Base-by-base conservation (phyloP, 2,888 invertebrate species). In the Hymenopus coronatus region DNA sequence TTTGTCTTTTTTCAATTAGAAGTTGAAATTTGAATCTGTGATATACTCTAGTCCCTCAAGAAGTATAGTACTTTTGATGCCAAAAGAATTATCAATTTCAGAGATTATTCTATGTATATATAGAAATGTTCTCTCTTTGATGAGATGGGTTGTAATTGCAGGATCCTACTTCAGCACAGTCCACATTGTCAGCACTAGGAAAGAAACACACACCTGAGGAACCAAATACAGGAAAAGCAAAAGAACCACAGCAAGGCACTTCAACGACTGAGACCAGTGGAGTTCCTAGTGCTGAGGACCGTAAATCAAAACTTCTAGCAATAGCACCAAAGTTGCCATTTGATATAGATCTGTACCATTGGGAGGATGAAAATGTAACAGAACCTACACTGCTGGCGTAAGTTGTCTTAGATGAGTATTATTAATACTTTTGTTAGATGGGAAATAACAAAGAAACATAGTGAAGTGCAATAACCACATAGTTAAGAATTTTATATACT, bases 301-400 rank as follows among this genome's bases (percentile, higher is more conserved):
- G 92, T 81, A 93, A 93, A 90, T 89, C 90, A 46, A 91, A 92
- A 89, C 91, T 93, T 28, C 89, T 93, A 46, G 91, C 92, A 46
- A 91, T 92, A 84, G 94, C 94, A 27, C 94, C 94, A 7, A 93
- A 93, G 90, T 91, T 94, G 3, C 93, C 94, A 0, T 94, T 93
- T 92, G 94, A 94, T 89, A 91, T 93, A 28, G 94, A 94, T 91
- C 91, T 94, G 46, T 93, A 93, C 90, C 93, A 94, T 91, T 94
- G 94, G 94, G 94, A 94, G 91, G 93, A 94, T 89, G 92, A 93
- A 85, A 91, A 93, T 87, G 91, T 93, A 54, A 91, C 93, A 40
- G 92, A 93, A 28, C 94, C 94, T 28, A 92, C 92, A 2, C 91
- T 93, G 89, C 91, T 93, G 82, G 92, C 93, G 93, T 94, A 91